Percentiles rank a stretch among this genome's conserved stretches.
phyloP scores from a whole-genome alignment of 2,797 vertebrate genomes.

The Benthosema pterotum region DNA sequence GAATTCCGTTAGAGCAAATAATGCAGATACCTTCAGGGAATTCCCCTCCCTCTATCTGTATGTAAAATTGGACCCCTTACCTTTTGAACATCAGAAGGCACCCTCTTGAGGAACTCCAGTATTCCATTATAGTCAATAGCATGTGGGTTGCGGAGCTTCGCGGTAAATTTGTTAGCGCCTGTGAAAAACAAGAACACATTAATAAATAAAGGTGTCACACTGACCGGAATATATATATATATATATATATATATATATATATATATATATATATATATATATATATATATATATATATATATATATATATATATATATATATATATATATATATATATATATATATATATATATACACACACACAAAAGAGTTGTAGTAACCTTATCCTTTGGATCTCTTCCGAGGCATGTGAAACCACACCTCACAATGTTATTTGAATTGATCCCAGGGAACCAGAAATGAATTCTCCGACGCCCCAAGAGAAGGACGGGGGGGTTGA shows the following conservation, averaged over 20 bases:
- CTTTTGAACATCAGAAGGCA: conserved; percentile 98
- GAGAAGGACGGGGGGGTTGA: conserved; percentile 3
- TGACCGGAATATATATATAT: conserved; percentile 28
- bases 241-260: no score
- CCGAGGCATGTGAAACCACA: conserved; percentile 20
- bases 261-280: no score
- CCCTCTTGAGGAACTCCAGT: conserved; percentile 97
- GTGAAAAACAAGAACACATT: conserved; percentile 66
- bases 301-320: no score
- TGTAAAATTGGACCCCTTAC: conserved; percentile 86
- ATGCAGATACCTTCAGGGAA: conserved; percentile 77
- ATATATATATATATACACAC: no score
- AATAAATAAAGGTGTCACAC: conserved; percentile 66
- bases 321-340: no score
- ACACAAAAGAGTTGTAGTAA: conserved; percentile 32
- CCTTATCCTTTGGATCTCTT: conserved; percentile 16
- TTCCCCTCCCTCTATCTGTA: conserved; percentile 73
- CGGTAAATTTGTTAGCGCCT: conserved; percentile 99
- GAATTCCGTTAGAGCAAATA: conserved; percentile 81
- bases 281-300: no score
- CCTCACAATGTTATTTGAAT: conserved; percentile 28
- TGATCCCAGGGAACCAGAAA: conserved; percentile 31
- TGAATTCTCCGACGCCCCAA: conserved; percentile 21
- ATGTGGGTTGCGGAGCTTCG: conserved; percentile 94
- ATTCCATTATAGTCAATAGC: conserved; percentile 93